These are phyloP conservation scores for Limnodromus scolopaceus DNA, from an alignment of 2,797 vertebrate genomes.

Conservation along the genomic window DNA sequence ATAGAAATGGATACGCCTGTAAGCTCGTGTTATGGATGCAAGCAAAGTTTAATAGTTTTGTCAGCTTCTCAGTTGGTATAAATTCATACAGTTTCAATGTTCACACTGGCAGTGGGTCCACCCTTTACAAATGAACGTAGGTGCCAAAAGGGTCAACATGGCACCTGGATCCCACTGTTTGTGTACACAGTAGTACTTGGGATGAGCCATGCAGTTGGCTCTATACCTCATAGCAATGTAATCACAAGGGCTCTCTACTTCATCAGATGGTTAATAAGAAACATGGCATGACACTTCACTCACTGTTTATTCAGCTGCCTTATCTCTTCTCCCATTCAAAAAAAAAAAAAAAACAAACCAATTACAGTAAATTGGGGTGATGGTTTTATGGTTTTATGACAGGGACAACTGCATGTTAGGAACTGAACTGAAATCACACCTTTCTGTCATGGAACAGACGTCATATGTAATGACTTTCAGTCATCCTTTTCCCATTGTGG, in stretches of 20 bases:
- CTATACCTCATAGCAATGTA: background rate
- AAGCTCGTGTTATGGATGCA: background rate
- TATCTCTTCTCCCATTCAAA: background rate
- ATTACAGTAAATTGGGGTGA: rapidly evolving
- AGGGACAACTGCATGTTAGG: background rate
- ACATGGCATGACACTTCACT: background rate
- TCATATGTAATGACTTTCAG: background rate
- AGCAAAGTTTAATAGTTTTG: background rate
- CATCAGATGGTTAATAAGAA: background rate
- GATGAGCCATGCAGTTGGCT: rapidly evolving
- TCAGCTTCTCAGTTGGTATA: background rate
- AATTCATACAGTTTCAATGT: background rate
- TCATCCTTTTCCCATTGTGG: background rate
- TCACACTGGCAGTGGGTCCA: background rate
- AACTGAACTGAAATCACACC: background rate
- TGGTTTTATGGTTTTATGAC: background rate
- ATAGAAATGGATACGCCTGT: rapidly evolving
- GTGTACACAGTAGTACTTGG: background rate
- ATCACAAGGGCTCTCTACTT: background rate
- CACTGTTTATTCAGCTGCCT: background rate
- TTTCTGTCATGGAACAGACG: background rate
- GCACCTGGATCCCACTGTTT: background rate
- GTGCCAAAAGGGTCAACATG: rapidly evolving
- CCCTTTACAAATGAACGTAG: background rate
- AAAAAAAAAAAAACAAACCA: background rate